Evolutionary conservation across 2,888 invertebrate species (phyloP), one percentile per base, ranked within the genome.

Genomic region (Nemurella pictetii): DNA sequence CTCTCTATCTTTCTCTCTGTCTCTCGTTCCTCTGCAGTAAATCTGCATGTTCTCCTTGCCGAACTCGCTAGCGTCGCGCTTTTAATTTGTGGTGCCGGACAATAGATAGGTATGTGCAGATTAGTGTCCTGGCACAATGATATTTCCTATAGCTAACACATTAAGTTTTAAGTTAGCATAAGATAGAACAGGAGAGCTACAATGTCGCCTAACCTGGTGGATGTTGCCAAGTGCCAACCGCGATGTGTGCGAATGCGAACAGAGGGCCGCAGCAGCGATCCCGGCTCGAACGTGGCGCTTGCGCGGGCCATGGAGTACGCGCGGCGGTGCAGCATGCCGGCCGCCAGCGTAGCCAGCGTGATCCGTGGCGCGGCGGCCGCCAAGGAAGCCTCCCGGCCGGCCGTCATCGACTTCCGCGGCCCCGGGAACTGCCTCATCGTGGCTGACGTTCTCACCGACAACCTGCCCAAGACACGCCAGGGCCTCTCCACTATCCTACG

Each of bases 211-310:
- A n/a, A n/a, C n/a, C n/a, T n/a, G n/a, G n/a, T n/a, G n/a, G n/a
- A n/a, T n/a, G 9, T 32, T 32, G 32, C 3, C 32, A 3, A 32
- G 3, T 32, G 9, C 32, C 32, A 32, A 5, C 32, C 3, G 3
- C 32, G 32, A 32, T 32, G 86, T 85, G 85, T 85, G 86, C 73
- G 88, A 89, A 0, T 85, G 86, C 73, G 88, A 89, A 0, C 87
- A 94, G 95, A 93, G 86, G 93, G 92, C 26, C 94, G 93, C 73
- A 92, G 92, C 55, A 74, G 91, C 0, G 93, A 95, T 89, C 94
- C 95, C 0, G 90, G 90, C 5, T 55, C 90, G 0, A 96, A 96
- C 89, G 15, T 89, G 0, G 90, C 90, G 86, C 89, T 96, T 25
- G 91, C 92, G 0, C 92, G 92, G 86, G 88, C 93, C 0, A 90